Evolutionary conservation across 2,888 invertebrate genomes (phyloP).

Genomic region (Apeira syringaria): DNA sequence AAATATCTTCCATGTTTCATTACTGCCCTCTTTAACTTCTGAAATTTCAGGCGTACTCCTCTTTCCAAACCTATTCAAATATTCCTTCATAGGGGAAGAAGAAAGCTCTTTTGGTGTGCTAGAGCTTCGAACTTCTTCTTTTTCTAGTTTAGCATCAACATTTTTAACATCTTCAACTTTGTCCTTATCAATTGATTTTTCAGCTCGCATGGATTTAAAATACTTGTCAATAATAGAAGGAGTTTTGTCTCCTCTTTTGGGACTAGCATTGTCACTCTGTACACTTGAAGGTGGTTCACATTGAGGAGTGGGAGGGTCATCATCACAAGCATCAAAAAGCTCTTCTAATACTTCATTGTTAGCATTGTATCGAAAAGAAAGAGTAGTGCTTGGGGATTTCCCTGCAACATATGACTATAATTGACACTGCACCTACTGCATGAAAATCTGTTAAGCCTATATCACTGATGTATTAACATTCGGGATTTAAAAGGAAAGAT

Average conservation of each 20-base stretch:
- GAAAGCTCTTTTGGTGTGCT: constrained; percentile 59
- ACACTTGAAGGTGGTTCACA: constrained; percentile 60
- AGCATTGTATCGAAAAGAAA: constrained; percentile 89
- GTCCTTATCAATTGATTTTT: constrained; percentile 63
- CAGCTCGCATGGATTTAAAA: constrained; percentile 70
- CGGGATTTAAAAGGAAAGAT: too few species aligned
- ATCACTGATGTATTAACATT: too few species aligned
- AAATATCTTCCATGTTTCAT: constrained; percentile 89
- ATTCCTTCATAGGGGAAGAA: constrained; percentile 82
- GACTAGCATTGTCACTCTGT: constrained; percentile 66
- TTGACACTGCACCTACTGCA: too few species aligned
- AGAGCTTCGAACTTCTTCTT: constrained; percentile 42
- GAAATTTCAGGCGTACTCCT: constrained; percentile 85
- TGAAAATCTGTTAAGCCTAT: too few species aligned
- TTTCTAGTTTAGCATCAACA: constrained; percentile 51
- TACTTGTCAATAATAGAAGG: constrained; percentile 78
- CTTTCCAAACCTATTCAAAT: constrained; percentile 83
- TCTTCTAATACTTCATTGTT: constrained; percentile 90
- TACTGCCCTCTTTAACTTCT: constrained; percentile 65
- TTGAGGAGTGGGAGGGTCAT: constrained; percentile 78
- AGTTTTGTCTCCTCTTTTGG: constrained; percentile 71
- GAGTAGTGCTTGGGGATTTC: constrained; percentile 73
- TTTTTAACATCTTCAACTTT: constrained; percentile 59
- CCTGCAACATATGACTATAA: constrained; percentile 46
- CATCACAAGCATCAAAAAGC: constrained; percentile 85